Evolutionary conservation across 2,113 vertebrate genomes (phyloP).

Genomic region (Misgurnus anguillicaudatus): DNA sequence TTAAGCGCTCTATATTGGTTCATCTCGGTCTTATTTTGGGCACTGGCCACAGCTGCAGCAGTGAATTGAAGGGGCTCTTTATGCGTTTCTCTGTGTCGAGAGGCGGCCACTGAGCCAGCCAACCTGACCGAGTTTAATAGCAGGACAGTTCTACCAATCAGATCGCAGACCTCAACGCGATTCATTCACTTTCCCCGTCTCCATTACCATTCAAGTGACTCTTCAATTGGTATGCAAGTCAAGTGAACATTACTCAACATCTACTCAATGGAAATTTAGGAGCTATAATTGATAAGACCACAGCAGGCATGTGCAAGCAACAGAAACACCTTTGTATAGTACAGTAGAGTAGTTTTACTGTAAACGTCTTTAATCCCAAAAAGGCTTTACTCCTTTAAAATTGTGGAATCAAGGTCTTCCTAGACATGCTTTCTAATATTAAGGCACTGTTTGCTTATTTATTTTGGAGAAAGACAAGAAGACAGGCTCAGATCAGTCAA

Average conservation of each 20-base stretch:
- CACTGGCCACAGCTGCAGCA: slow-evolving; percentile 62
- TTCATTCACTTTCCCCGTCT: background rate
- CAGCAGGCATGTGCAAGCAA: background rate
- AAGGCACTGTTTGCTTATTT: too few relatives aligned
- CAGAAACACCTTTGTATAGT: too few relatives aligned
- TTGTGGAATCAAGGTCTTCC: background rate
- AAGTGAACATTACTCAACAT: background rate
- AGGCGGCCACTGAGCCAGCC: background rate
- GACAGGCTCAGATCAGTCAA: too few relatives aligned
- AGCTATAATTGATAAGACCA: background rate
- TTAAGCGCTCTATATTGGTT: slow-evolving; percentile 64
- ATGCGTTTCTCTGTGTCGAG: slow-evolving; percentile 61
- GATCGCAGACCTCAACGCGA: slow-evolving; percentile 12
- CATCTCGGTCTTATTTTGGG: slow-evolving; percentile 56
- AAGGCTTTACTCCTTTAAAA: too few relatives aligned
- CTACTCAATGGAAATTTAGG: background rate
- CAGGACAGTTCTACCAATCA: background rate
- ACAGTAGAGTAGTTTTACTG: background rate
- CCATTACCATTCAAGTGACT: background rate
- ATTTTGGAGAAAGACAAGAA: too few relatives aligned
- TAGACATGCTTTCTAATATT: background rate
- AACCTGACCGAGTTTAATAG: background rate
- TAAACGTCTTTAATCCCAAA: background rate
- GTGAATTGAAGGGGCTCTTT: slow-evolving; percentile 69
- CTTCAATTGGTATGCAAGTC: background rate